Conservation (phyloP, 2,797 vertebrate species). For the Dryobates pubescens region DNA sequence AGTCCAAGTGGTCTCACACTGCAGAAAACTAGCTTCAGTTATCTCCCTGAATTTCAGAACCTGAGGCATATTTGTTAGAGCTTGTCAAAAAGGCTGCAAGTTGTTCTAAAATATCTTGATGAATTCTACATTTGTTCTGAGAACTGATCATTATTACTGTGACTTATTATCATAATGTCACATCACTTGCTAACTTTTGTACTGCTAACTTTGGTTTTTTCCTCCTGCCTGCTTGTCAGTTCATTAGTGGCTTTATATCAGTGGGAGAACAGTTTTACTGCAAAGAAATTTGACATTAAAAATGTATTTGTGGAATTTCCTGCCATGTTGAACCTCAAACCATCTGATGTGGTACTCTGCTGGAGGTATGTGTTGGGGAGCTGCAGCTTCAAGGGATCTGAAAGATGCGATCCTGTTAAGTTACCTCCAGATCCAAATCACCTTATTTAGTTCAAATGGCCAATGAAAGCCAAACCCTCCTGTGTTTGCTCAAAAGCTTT, state of each 20-base stretch:
- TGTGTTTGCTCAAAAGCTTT: not conserved
- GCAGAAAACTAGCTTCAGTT: not conserved
- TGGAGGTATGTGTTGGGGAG: not conserved
- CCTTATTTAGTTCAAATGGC: not conserved
- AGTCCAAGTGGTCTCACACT: not conserved
- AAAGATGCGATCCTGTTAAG: not conserved
- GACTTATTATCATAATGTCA: not conserved
- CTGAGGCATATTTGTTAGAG: not conserved
- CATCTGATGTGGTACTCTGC: not conserved
- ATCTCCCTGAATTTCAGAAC: not conserved
- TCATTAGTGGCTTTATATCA: not conserved
- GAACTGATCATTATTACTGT: not conserved
- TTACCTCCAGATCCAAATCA: not conserved
- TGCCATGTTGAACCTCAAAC: not conserved
- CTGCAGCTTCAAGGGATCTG: not conserved
- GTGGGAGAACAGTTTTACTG: not conserved
- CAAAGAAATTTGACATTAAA: not conserved
- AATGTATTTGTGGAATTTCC: not conserved
- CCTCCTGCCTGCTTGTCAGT: not conserved
- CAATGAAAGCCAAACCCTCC: not conserved
- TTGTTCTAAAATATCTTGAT: not conserved
- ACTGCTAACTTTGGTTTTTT: not conserved
- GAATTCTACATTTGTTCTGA: not conserved
- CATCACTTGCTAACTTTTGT: not conserved
- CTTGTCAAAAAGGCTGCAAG: not conserved